Conservation (phyloP, 2,888 invertebrate genomes). For the Deroplatys truncata region DNA sequence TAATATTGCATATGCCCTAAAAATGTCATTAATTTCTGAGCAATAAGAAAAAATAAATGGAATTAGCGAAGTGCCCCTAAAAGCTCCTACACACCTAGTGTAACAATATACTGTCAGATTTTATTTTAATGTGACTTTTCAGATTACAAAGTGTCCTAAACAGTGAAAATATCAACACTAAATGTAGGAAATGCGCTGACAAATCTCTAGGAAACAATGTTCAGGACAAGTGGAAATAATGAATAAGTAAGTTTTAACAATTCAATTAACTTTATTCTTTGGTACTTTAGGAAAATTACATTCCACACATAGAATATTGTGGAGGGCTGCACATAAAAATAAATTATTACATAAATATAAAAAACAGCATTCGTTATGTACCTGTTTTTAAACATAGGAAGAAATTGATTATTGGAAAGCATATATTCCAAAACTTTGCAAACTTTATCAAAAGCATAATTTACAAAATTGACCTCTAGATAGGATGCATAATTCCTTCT, state of each 20-base stretch:
- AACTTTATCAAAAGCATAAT: background rate
- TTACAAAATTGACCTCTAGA: background rate
- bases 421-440: background rate
- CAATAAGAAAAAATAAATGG: no score
- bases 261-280: background rate
- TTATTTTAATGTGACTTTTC: no score
- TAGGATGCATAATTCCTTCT: background rate
- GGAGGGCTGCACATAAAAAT: background rate
- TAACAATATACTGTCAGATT: no score
- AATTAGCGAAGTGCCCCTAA: no score
- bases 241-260: background rate
- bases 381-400: background rate
- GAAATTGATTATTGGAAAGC: background rate
- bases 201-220: no score
- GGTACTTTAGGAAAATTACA: background rate
- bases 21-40: no score
- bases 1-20: no score
- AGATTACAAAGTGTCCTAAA: no score
- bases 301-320: background rate
- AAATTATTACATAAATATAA: background rate
- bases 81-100: no score
- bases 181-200: no score
- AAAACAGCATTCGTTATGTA: background rate
- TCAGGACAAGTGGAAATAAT: background rate
- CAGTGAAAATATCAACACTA: no score